Evolutionary conservation across 2,797 vertebrate species (phyloP).

Genomic region (Crax fasciolata): DNA sequence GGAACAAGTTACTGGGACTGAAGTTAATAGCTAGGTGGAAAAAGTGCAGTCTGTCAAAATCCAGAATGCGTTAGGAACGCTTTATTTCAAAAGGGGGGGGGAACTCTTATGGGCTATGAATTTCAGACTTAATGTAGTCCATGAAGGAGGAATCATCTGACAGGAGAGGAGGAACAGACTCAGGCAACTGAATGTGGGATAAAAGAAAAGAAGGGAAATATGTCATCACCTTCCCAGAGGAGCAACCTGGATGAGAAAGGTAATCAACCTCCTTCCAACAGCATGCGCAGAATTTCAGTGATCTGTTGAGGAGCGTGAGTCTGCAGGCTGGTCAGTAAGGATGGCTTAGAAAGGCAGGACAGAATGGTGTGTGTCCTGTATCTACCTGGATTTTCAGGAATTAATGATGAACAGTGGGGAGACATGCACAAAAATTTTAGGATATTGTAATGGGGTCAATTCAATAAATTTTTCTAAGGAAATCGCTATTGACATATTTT

Average conservation of each 20-base stretch:
- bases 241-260: background rate
- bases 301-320: background rate
- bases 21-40: background rate
- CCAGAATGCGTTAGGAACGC: background rate
- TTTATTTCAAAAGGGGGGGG: background rate
- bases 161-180: background rate
- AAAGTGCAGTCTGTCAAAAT: background rate
- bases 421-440: background rate
- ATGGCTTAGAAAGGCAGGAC: background rate
- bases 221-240: background rate
- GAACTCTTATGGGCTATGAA: background rate
- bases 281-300: background rate
- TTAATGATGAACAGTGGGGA: background rate
- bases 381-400: background rate
- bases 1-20: background rate
- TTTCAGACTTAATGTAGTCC: background rate
- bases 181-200: background rate
- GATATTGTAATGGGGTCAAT: background rate
- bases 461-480: background rate
- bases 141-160: background rate
- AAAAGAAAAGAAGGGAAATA: background rate
- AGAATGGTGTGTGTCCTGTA: accelerated
- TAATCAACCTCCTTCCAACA: background rate
- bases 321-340: background rate
- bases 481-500: background rate